phyloP scores from a whole-genome alignment of 2,797 vertebrate genomes.

The Myotis myotis region DNA sequence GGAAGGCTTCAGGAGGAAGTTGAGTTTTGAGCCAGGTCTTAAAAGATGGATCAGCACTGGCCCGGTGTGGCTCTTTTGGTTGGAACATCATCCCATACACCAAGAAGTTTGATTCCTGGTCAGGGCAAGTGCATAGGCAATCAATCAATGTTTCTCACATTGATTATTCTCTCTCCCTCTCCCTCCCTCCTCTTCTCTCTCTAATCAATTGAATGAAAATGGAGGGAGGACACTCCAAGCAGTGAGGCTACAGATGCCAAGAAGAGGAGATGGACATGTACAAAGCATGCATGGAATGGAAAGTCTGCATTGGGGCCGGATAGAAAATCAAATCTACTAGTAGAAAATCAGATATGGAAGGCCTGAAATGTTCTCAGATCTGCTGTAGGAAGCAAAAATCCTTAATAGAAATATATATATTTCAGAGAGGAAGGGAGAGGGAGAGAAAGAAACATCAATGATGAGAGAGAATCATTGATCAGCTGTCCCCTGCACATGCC shows the following conservation, averaged over 20 bases:
- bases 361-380: not conserved
- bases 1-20: not conserved
- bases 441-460: too few species aligned
- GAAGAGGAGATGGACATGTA: not conserved
- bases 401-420: not conserved
- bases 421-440: too few species aligned
- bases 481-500: too few species aligned
- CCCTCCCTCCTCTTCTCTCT: not conserved
- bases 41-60: not conserved
- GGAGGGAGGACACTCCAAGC: not conserved
- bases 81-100: not conserved
- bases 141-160: not conserved
- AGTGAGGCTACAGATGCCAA: not conserved
- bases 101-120: not conserved
- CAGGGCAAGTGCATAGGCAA: not conserved
- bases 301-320: not conserved
- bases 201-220: not conserved
- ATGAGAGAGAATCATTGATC: too few species aligned
- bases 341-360: not conserved
- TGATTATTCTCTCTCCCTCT: not conserved
- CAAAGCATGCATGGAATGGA: not conserved
- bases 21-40: conserved; percentile 2
- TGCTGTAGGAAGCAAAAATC: not conserved
- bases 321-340: not conserved
- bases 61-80: not conserved